Percentiles rank a stretch among this genome's conserved stretches.
These are phyloP conservation scores for Allochrocebus solatus DNA, from an alignment of 2,797 vertebrate genomes.

Conservation along the genomic window DNA sequence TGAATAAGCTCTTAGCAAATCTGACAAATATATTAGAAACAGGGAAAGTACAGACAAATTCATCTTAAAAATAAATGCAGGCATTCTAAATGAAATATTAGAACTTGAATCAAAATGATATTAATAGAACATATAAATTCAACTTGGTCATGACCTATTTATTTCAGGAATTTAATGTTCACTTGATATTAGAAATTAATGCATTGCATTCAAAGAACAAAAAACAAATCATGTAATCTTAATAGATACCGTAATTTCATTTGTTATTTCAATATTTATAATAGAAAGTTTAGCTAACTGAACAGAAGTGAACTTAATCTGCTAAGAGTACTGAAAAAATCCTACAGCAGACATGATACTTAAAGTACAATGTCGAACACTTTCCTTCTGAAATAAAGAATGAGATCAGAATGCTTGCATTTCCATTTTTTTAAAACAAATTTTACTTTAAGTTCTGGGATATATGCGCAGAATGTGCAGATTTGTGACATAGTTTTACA, in stretches of 20 bases:
- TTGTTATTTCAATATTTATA: not conserved
- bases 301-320: not conserved
- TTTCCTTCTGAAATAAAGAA: not conserved
- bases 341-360: not conserved
- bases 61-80: not conserved
- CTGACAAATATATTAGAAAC: not conserved
- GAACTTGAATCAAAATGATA: not conserved
- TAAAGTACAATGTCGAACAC: not conserved
- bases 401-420: not conserved
- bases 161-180: constrained; percentile 19
- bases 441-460: too few relatives aligned
- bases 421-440: not conserved
- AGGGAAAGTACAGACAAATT: not conserved
- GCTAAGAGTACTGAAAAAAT: not conserved
- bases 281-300: not conserved
- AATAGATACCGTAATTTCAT: not conserved
- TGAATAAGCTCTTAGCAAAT: not conserved
- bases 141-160: not conserved
- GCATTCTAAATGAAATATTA: not conserved
- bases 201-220: not conserved
- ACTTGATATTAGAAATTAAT: not conserved
- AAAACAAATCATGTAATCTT: not conserved
- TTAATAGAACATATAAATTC: not conserved
- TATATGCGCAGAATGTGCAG: too few relatives aligned
- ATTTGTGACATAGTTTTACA: too few relatives aligned